phyloP scores from a whole-genome alignment of 2,797 vertebrate genomes.

The Thripadectes ignobilis region DNA sequence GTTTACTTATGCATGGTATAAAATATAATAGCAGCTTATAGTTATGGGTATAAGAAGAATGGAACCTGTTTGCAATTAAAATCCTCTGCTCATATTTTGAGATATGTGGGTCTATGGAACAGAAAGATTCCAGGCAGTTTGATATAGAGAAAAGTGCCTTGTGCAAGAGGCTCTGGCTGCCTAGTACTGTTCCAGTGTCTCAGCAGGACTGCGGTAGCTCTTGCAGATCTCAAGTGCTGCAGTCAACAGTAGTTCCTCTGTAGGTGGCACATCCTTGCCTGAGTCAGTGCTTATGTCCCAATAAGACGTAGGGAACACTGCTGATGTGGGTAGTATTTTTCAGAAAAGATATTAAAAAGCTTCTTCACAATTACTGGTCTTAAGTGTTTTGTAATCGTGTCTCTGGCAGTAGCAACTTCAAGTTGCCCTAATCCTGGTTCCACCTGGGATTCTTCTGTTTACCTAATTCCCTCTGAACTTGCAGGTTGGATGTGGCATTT shows the following conservation, averaged over 20 bases:
- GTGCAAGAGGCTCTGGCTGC: not conserved
- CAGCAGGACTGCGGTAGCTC: accelerated
- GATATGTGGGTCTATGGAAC: not conserved
- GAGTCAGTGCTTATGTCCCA: not conserved
- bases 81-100: not conserved
- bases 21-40: not conserved
- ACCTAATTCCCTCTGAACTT: not conserved
- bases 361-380: not conserved
- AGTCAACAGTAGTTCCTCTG: not conserved
- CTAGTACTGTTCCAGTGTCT: accelerated
- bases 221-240: not conserved
- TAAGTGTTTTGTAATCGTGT: slow-evolving; percentile 16
- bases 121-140: not conserved
- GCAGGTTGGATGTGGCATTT: slow-evolving; percentile 9
- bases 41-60: not conserved
- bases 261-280: not conserved
- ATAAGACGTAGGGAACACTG: not conserved
- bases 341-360: not conserved
- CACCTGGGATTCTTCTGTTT: slow-evolving; percentile 14
- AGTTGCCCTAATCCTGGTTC: slow-evolving; percentile 19
- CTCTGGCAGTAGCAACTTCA: not conserved
- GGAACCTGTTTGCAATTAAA: not conserved
- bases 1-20: not conserved
- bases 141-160: not conserved
- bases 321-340: not conserved